Conservation (phyloP, 2,888 invertebrate genomes). For the Dynastes maya region DNA sequence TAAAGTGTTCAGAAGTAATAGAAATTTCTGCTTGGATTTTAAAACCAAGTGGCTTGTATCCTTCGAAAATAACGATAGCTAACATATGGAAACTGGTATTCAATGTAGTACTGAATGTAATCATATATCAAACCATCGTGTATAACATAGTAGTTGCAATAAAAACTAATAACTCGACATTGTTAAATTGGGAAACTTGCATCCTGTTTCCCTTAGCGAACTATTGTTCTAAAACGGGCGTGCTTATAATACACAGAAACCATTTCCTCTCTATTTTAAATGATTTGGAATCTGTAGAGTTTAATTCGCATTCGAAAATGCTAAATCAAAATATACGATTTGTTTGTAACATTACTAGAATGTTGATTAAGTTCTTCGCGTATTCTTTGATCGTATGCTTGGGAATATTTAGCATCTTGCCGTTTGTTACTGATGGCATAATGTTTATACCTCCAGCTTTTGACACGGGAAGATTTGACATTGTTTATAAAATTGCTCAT, state of each 20-base stretch:
- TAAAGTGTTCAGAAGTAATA: too few species aligned
- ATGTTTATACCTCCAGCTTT: conserved; percentile 40
- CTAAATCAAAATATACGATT: conserved; percentile 35
- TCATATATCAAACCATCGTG: background rate
- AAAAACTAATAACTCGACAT: background rate
- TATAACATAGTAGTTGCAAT: background rate
- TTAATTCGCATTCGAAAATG: conserved; percentile 29
- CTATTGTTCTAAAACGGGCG: background rate
- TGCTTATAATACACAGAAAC: background rate
- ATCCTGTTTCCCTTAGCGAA: conserved; percentile 5
- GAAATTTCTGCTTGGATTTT: too few species aligned
- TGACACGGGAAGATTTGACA: conserved; percentile 29
- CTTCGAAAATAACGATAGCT: too few species aligned
- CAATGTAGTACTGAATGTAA: background rate
- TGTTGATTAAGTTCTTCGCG: conserved; percentile 26
- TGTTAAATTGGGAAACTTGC: conserved; percentile 20
- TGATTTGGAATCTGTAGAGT: background rate
- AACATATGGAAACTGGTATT: background rate
- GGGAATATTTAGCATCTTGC: conserved; percentile 25
- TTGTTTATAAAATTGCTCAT: conserved; percentile 39
- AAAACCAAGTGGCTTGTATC: too few species aligned
- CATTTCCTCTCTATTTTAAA: background rate
- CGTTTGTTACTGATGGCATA: conserved; percentile 23
- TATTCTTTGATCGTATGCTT: background rate
- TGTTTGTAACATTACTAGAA: background rate